Conservation (phyloP, 1,140 invertebrate genomes). For the Ostrea denselamellosa region DNA sequence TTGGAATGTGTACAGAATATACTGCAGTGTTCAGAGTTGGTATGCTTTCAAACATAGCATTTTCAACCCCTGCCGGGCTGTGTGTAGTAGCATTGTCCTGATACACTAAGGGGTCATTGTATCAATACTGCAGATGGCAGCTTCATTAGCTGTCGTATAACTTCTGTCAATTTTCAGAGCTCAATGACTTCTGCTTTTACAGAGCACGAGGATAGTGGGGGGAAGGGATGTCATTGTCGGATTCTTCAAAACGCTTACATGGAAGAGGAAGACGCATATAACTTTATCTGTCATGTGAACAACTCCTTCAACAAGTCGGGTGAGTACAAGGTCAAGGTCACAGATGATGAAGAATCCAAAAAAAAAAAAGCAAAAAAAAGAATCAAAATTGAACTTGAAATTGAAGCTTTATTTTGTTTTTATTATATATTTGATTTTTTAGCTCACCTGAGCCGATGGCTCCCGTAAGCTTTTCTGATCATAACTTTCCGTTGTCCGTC, state of each 20-base stretch:
- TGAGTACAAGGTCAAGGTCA: not conserved
- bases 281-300: constrained; percentile 41
- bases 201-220: not conserved
- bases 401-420: too few relatives aligned
- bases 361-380: too few relatives aligned
- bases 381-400: too few relatives aligned
- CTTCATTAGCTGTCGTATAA: not conserved
- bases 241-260: constrained; percentile 17
- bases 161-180: not conserved
- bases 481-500: too few relatives aligned
- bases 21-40: too few relatives aligned
- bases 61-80: too few relatives aligned
- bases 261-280: constrained; percentile 38
- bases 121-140: not conserved
- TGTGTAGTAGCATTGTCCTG: not conserved
- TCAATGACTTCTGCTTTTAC: not conserved
- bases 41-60: too few relatives aligned
- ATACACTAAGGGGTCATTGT: not conserved
- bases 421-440: too few relatives aligned
- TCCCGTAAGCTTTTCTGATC: too few relatives aligned
- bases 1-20: too few relatives aligned
- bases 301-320: constrained; percentile 30
- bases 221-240: not conserved
- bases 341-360: not conserved
- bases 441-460: too few relatives aligned